A percentile compares a stretch with the other conserved stretches of the same genome.
Conservation (phyloP, 2,888 invertebrate genomes). For the Coecobrya sp. region DNA sequence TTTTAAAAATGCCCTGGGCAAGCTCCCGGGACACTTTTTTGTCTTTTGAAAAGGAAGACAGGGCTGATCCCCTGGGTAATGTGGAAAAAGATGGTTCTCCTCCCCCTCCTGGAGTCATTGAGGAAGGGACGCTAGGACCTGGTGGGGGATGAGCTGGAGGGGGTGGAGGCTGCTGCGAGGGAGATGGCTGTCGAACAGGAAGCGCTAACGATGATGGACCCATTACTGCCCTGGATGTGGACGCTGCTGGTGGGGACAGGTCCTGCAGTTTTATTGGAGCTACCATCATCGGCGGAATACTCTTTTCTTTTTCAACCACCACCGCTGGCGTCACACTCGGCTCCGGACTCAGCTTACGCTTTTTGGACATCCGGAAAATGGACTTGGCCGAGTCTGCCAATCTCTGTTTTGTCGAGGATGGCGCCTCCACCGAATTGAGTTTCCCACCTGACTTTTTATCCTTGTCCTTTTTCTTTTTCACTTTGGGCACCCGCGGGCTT, state of each 20-base stretch:
- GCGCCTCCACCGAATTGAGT: background rate
- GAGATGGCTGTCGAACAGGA: constrained; percentile 8
- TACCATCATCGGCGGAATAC: constrained; percentile 1
- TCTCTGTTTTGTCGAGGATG: constrained; percentile 10
- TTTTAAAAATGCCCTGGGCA: constrained; percentile 64
- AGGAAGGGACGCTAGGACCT: background rate
- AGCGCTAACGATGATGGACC: background rate
- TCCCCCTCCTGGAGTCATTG: background rate
- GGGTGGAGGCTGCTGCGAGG: background rate
- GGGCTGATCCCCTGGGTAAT: background rate
- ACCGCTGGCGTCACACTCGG: constrained; percentile 43
- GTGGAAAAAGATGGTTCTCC: constrained; percentile 9
- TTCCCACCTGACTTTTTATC: constrained; percentile 32
- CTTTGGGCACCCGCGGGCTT: constrained; percentile 85
- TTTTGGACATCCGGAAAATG: constrained; percentile 55
- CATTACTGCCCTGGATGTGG: background rate
- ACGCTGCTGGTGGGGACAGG: constrained; percentile 27
- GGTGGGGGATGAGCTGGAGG: background rate
- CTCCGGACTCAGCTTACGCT: constrained; percentile 26
- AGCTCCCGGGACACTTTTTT: constrained; percentile 67
- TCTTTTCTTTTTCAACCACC: constrained; percentile 62
- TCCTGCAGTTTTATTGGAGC: constrained; percentile 29
- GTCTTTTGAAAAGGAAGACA: constrained; percentile 38
- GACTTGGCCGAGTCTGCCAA: constrained; percentile 53
- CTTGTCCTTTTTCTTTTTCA: constrained; percentile 87